Conservation (phyloP, 2,888 invertebrate species). For the Cryptocheilus praepositus region DNA sequence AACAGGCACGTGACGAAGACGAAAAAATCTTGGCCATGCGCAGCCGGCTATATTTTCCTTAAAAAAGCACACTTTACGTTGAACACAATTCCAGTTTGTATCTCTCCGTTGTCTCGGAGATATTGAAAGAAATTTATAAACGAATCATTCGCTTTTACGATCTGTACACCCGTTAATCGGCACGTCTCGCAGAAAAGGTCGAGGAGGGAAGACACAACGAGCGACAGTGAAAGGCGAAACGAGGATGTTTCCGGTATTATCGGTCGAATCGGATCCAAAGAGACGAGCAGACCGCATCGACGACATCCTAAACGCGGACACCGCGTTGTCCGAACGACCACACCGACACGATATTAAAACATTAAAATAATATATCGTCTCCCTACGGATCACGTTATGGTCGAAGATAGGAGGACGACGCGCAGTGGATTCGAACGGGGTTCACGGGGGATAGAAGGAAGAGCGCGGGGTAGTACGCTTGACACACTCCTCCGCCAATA, state of each 20-base stretch:
- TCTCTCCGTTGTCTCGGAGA: too few relatives aligned
- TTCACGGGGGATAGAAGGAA: not conserved
- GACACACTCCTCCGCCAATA: slow-evolving; percentile 61
- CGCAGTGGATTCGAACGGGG: slow-evolving; percentile 18
- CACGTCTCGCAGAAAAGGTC: too few relatives aligned
- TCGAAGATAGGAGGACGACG: slow-evolving; percentile 17
- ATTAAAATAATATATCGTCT: slow-evolving; percentile 72
- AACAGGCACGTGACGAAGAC: too few relatives aligned
- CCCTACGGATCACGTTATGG: slow-evolving; percentile 61
- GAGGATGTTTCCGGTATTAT: slow-evolving; percentile 45
- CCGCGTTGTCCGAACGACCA: slow-evolving; percentile 72
- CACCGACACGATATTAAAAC: slow-evolving; percentile 73
- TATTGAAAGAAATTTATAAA: too few relatives aligned
- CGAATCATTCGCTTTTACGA: too few relatives aligned
- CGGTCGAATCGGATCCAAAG: slow-evolving; percentile 40
- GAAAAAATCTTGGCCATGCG: too few relatives aligned
- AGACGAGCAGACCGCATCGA: slow-evolving; percentile 24
- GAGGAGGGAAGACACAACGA: slow-evolving; percentile 4
- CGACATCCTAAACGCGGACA: slow-evolving; percentile 52
- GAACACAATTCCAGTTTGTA: too few relatives aligned
- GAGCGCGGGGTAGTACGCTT: slow-evolving; percentile 48
- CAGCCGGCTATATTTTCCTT: too few relatives aligned
- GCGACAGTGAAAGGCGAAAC: slow-evolving; percentile 13
- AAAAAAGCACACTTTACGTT: too few relatives aligned
- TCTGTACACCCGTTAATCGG: too few relatives aligned